A percentile compares a stretch with the other conserved stretches of the same genome.
phyloP scores from a whole-genome alignment of 2,113 vertebrate genomes.

The Labeo catla region DNA sequence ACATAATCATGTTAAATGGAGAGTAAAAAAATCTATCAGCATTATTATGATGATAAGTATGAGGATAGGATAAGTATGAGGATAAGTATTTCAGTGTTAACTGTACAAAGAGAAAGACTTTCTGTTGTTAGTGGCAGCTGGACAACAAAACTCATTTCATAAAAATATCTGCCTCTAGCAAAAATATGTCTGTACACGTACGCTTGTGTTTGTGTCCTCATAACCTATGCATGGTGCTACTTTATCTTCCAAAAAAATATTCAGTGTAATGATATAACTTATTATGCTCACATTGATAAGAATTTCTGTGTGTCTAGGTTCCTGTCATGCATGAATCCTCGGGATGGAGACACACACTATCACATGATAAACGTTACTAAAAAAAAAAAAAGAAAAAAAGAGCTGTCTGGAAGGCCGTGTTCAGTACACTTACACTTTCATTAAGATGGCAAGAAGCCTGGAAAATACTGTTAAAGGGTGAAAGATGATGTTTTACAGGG shows the following conservation, averaged over 20 bases:
- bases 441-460: background rate
- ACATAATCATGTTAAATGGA: background rate
- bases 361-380: background rate
- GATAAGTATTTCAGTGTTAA: background rate
- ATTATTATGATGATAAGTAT: background rate
- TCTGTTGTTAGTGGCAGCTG: background rate
- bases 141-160: background rate
- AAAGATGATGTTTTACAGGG: background rate
- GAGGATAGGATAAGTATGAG: background rate
- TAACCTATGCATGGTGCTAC: background rate
- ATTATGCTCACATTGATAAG: background rate
- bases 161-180: background rate
- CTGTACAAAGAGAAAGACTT: slow-evolving; percentile 1
- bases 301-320: slow-evolving; percentile 5
- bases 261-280: background rate
- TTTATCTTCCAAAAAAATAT: background rate
- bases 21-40: background rate
- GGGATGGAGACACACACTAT: background rate
- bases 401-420: background rate
- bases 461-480: background rate
- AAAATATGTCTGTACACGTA: background rate
- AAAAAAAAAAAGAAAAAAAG: background rate
- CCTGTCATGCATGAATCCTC: slow-evolving; percentile 11
- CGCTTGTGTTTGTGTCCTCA: background rate
- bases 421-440: background rate